These are phyloP conservation scores for Dendrolimus houi DNA, from an alignment of 2,888 invertebrate species.

Conservation along the genomic window DNA sequence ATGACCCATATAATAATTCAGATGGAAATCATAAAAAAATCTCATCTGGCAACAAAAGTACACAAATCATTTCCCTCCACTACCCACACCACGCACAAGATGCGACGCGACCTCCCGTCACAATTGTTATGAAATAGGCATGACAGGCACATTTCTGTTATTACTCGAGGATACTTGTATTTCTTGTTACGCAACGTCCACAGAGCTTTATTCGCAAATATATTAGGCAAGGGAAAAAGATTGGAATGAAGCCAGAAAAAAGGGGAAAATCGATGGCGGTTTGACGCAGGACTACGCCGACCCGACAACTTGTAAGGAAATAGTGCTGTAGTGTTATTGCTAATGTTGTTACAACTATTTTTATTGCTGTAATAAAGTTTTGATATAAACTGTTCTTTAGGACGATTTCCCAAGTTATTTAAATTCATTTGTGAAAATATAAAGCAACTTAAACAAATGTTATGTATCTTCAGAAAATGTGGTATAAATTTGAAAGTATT, in stretches of 20 bases:
- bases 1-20: too few relatives aligned
- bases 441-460: too few relatives aligned
- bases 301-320: slow-evolving; percentile 16
- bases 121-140: slow-evolving; percentile 9
- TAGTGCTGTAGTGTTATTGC: background rate
- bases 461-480: too few relatives aligned
- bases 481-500: too few relatives aligned
- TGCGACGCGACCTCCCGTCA: slow-evolving; percentile 2
- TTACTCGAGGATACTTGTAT: slow-evolving; percentile 19
- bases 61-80: background rate
- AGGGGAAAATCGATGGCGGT: slow-evolving; percentile 51
- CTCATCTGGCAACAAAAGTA: background rate
- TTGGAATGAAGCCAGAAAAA: slow-evolving; percentile 55
- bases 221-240: slow-evolving; percentile 51
- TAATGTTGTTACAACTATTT: background rate
- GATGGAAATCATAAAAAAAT: slow-evolving; percentile 1
- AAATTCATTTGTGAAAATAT: background rate
- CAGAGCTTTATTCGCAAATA: slow-evolving; percentile 47
- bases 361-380: background rate
- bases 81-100: background rate
- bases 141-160: slow-evolving; percentile 18
- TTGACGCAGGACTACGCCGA: slow-evolving; percentile 31
- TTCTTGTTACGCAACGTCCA: slow-evolving; percentile 35
- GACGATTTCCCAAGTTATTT: background rate
- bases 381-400: background rate